Conservation (phyloP, 2,888 invertebrate genomes). For the Ormyrus thymus region DNA sequence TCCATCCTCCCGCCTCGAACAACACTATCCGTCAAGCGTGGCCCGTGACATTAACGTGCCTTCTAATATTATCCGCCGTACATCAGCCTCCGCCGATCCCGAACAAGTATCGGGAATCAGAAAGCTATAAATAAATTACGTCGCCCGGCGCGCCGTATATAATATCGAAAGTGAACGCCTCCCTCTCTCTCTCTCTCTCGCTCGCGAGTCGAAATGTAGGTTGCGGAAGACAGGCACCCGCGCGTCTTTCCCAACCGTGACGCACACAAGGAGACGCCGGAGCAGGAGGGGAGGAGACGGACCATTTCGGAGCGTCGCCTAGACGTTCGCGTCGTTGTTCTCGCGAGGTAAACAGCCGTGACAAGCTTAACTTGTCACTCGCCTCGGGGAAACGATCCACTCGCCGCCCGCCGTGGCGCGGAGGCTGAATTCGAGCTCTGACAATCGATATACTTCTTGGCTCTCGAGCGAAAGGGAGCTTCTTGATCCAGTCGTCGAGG, state of each 20-base stretch:
- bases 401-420: background rate
- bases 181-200: too few species aligned
- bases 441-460: conserved; percentile 47
- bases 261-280: background rate
- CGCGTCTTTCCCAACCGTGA: background rate
- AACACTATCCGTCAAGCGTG: background rate
- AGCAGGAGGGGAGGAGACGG: background rate
- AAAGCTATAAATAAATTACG: conserved; percentile 42
- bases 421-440: conserved; percentile 9
- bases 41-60: background rate
- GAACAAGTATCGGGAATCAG: conserved; percentile 33
- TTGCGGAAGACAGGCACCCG: background rate
- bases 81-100: background rate
- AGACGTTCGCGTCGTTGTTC: conserved; percentile 6
- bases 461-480: conserved; percentile 6
- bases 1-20: too few species aligned
- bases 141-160: too few species aligned
- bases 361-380: conserved; percentile 51
- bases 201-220: background rate
- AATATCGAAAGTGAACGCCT: too few species aligned
- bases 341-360: conserved; percentile 43
- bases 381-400: conserved; percentile 21
- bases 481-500: conserved; percentile 28
- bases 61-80: conserved; percentile 23
- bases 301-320: background rate